These are phyloP conservation scores for Catagonus wagneri DNA, from an alignment of 2,113 vertebrate species.

Conservation along the genomic window DNA sequence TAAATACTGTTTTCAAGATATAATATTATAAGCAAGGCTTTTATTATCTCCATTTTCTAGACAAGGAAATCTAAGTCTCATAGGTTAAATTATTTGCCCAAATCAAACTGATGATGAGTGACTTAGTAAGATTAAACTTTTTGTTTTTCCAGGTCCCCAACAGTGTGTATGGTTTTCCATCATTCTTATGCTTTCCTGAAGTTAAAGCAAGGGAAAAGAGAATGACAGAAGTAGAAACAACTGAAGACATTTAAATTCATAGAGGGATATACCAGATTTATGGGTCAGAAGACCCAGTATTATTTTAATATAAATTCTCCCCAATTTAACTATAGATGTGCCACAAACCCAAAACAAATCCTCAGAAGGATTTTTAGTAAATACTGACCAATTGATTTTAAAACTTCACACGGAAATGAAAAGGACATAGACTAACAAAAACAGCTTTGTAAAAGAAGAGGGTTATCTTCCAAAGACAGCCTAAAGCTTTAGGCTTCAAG, in stretches of 20 bases:
- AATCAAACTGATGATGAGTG: too few species aligned
- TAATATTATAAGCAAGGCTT: too few species aligned
- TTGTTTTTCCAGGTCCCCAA: too few species aligned
- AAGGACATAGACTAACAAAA: background rate
- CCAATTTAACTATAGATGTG: background rate
- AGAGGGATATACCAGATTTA: background rate
- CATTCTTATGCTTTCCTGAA: too few species aligned
- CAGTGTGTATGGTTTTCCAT: too few species aligned
- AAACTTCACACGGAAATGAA: background rate
- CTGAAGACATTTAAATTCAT: background rate
- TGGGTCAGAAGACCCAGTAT: background rate
- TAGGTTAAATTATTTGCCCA: too few species aligned
- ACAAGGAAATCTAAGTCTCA: too few species aligned
- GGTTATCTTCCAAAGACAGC: background rate
- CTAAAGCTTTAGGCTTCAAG: too few species aligned
- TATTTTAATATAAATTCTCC: background rate
- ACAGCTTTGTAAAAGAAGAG: background rate
- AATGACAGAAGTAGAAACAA: background rate
- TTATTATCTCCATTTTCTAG: too few species aligned
- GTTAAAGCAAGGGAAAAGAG: background rate
- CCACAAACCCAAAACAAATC: background rate
- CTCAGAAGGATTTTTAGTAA: background rate
- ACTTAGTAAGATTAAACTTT: too few species aligned
- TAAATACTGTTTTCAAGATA: too few species aligned
- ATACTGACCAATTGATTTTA: background rate